These are phyloP conservation scores for Catharus ustulatus DNA, from an alignment of 2,797 vertebrate genomes.

Conservation along the genomic window DNA sequence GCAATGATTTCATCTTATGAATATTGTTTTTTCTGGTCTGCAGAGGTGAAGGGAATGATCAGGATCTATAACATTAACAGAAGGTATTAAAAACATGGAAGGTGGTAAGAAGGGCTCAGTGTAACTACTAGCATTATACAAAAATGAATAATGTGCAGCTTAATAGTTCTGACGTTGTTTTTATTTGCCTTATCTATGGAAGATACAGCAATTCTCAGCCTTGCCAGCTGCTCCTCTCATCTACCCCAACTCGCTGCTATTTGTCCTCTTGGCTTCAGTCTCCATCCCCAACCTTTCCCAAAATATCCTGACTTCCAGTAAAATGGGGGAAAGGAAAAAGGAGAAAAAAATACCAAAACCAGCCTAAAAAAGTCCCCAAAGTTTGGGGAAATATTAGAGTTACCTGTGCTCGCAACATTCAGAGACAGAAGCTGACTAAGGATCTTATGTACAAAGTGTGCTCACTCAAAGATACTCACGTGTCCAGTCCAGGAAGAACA, in stretches of 20 bases:
- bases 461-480: not conserved
- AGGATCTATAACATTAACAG: not conserved
- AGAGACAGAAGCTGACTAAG: not conserved
- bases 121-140: conserved; percentile 6
- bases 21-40: conserved; percentile 1
- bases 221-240: conserved; percentile 35
- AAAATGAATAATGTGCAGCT: conserved; percentile 43
- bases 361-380: not conserved
- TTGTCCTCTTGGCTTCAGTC: conserved; percentile 23
- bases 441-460: not conserved
- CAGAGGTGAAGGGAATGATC: not conserved
- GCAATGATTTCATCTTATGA: not conserved
- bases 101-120: conserved; percentile 13
- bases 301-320: not conserved
- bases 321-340: not conserved
- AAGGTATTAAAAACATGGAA: conserved; percentile 13
- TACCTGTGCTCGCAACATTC: not conserved
- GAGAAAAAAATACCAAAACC: not conserved
- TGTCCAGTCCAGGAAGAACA: not conserved
- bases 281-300: not conserved
- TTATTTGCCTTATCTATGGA: conserved; percentile 40
- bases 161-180: conserved; percentile 39
- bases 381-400: not conserved
- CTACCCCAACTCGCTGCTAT: not conserved
- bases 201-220: conserved; percentile 8